Conservation (phyloP, 2,888 invertebrate species). For the Dasypolia templi region DNA sequence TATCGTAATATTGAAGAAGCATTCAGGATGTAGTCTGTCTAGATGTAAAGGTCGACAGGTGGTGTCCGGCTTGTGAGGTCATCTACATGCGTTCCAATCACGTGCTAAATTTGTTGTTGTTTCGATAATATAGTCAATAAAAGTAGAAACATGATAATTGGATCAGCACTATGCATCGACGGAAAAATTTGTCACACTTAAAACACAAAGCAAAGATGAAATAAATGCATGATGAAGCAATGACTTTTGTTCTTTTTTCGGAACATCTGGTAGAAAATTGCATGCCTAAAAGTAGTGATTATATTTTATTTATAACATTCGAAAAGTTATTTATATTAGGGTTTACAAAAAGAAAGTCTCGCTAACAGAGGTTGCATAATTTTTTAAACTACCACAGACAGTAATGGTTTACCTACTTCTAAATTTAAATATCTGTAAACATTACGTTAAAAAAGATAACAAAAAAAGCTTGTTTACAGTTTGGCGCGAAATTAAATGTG, state of each 20-base stretch:
- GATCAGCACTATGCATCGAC: slow-evolving; percentile 8
- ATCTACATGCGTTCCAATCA: slow-evolving; percentile 72
- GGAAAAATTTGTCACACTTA: not conserved
- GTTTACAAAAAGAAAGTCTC: not conserved
- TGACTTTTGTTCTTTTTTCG: not conserved
- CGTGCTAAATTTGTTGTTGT: slow-evolving; percentile 64
- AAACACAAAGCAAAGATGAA: not conserved
- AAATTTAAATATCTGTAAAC: slow-evolving; percentile 1
- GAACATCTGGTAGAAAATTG: not conserved
- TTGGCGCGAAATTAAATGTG: not conserved
- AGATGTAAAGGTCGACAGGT: slow-evolving; percentile 80
- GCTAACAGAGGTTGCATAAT: not conserved
- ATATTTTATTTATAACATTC: not conserved
- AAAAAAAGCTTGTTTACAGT: not conserved
- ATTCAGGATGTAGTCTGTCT: slow-evolving; percentile 76
- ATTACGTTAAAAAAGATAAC: not conserved
- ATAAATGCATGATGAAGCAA: not conserved
- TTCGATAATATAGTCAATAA: slow-evolving; percentile 16
- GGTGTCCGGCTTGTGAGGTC: slow-evolving; percentile 83
- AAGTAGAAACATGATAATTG: slow-evolving; percentile 13
- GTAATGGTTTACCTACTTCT: not conserved
- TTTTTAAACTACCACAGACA: slow-evolving; percentile 12
- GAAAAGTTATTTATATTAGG: not conserved
- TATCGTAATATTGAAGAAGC: slow-evolving; percentile 64
- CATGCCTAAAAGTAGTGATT: not conserved